Conservation (phyloP, 2,888 invertebrate genomes). For the Platerodrilus igneus region DNA sequence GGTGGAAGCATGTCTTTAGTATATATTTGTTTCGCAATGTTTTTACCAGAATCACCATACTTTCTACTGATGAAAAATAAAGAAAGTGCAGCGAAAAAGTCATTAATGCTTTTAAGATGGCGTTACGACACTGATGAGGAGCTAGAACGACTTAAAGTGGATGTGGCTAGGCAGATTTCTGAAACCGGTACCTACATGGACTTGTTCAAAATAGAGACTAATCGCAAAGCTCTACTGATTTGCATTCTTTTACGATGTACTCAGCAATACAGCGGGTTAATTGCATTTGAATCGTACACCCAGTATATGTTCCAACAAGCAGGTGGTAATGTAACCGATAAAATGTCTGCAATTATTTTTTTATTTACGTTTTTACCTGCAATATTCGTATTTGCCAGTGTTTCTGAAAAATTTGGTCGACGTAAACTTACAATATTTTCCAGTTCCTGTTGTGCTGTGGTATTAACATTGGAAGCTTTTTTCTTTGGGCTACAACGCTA, state of each 20-base stretch:
- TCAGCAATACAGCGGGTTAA: conserved; percentile 21
- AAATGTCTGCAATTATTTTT: conserved; percentile 15
- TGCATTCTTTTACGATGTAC: conserved; percentile 15
- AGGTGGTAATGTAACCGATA: conserved; percentile 6
- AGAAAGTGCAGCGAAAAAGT: conserved; percentile 18
- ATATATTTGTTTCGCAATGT: conserved; percentile 16
- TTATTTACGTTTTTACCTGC: conserved; percentile 15
- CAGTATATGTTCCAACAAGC: conserved; percentile 19
- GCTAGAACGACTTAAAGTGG: conserved; percentile 9
- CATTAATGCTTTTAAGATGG: conserved; percentile 17
- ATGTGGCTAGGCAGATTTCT: conserved; percentile 12
- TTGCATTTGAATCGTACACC: conserved; percentile 20
- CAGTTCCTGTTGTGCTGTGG: conserved; percentile 11
- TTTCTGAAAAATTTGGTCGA: conserved; percentile 21
- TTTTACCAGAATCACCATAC: conserved; percentile 28
- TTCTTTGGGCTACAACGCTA: conserved; percentile 18
- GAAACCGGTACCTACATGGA: conserved; percentile 5
- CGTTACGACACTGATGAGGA: conserved; percentile 17
- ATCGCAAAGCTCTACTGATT: conserved; percentile 21
- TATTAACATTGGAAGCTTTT: conserved; percentile 13
- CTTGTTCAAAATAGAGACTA: conserved; percentile 17
- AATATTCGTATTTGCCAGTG: conserved; percentile 11
- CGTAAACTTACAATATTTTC: conserved; percentile 20
- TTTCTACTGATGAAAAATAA: conserved; percentile 20
- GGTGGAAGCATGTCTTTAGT: conserved; percentile 15